Evolutionary conservation across 2,888 invertebrate species (phyloP), one percentile per base, ranked within the genome.

Genomic region (Ommatoiulus sabulosus): DNA sequence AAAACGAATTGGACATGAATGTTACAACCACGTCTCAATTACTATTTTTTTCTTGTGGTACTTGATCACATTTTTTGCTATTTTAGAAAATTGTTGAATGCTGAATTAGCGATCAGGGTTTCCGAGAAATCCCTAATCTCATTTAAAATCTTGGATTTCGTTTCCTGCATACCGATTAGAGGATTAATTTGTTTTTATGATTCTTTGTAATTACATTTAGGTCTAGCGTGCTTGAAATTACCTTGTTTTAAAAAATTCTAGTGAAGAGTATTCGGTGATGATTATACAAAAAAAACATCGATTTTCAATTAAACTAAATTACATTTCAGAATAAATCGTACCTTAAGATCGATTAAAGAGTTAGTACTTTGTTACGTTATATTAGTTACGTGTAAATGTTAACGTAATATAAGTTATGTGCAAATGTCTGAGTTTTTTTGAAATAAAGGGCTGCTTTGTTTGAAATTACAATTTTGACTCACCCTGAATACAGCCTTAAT

Each of bases 141-240:
- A 63, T 63, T 63, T 63, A 63, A 63, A 63, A 63, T 63, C 63
- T 63, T 20, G 63, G 12, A 72, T 24, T 24, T 72, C 24, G 72
- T 72, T 72, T 72, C 24, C 72, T 24, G 72, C 72, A 72, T 72
- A n/a, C 72, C 72, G 72, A 24, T 72, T 72, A 72, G 24, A 24
- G 72, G 72, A 8, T 72, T 72, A 24, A 72, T 72, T 72, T 72
- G 72, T 72, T 72, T 24, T 72, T 72, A 72, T 72, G 24, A 72
- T 72, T 24, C 24, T 72, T 24, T 72, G 8, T 72, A 63, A 63
- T 63, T 63, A 63, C n/a, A 72, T 24, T 72, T 72, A 3, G 24
- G 72, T 72, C 24, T 24, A 24, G 72, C 8, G 72, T 72, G n/a
- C n/a, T 52, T 52, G 15, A 52, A 52, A 52, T 52, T 0, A 3